Percentiles rank a stretch among this genome's conserved stretches.
Evolutionary conservation across 2,888 invertebrate genomes (phyloP).

Genomic region (Philereme transversata): DNA sequence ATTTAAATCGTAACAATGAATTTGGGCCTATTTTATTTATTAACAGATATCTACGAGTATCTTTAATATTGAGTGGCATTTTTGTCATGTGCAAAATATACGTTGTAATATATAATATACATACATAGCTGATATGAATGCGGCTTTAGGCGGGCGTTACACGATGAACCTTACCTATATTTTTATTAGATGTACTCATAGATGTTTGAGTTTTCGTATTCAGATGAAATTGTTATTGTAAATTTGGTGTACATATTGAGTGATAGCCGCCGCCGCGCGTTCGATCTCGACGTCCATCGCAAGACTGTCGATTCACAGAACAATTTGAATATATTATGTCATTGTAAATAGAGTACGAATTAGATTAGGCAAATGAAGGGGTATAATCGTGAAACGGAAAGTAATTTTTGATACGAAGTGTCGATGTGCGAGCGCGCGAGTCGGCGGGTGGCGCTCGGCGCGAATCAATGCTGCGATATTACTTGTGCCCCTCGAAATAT

Average conservation of each 20-base stretch:
- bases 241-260: conserved; percentile 76
- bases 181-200: conserved; percentile 66
- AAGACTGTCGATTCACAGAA: conserved; percentile 73
- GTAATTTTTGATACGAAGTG: conserved; percentile 43
- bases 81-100: conserved; percentile 73
- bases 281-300: conserved; percentile 53
- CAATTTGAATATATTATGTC: conserved; percentile 74
- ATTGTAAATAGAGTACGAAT: conserved; percentile 80
- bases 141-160: conserved; percentile 79
- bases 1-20: conserved; percentile 71
- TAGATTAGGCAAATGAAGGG: conserved; percentile 75
- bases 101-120: conserved; percentile 76
- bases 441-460: conserved; percentile 54
- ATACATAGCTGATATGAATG: conserved; percentile 79
- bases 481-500: conserved; percentile 80
- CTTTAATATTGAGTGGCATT: conserved; percentile 58
- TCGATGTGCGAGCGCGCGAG: conserved; percentile 49
- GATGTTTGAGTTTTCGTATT: conserved; percentile 79
- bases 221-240: conserved; percentile 80
- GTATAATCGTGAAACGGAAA: conserved; percentile 66
- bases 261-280: conserved; percentile 61
- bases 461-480: conserved; percentile 80
- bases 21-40: conserved; percentile 75
- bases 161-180: conserved; percentile 65
- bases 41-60: conserved; percentile 53